Conservation (phyloP, 2,888 invertebrate species). For the Melitaea athalia region DNA sequence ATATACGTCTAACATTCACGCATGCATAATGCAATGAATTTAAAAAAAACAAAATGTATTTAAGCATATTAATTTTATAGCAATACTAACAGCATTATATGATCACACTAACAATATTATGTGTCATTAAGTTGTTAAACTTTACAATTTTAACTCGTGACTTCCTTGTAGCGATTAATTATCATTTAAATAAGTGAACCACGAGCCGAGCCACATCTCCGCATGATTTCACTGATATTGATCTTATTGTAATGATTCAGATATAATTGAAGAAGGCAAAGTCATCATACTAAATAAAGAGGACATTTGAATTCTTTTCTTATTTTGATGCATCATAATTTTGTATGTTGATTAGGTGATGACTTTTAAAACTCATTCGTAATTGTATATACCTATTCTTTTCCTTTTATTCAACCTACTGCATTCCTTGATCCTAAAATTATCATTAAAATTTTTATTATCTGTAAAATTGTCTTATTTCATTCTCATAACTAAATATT, state of each 20-base stretch:
- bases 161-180: conserved; percentile 30
- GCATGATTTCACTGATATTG: conserved; percentile 11
- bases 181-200: conserved; percentile 28
- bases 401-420: neutral
- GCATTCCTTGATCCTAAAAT: neutral
- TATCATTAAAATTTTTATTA: too few relatives aligned
- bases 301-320: neutral
- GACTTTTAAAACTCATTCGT: neutral
- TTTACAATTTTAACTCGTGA: conserved; percentile 25
- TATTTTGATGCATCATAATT: neutral
- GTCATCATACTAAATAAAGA: conserved; percentile 10
- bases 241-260: conserved; percentile 9
- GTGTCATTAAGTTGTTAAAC: conserved; percentile 1
- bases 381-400: neutral
- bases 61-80: too few relatives aligned
- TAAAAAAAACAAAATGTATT: too few relatives aligned
- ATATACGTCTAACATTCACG: too few relatives aligned
- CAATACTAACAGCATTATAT: neutral
- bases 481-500: too few relatives aligned
- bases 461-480: too few relatives aligned
- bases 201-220: conserved; percentile 10
- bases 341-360: conserved; percentile 3
- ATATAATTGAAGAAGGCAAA: neutral
- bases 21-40: too few relatives aligned
- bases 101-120: neutral